Percentiles rank a stretch among this genome's conserved stretches.
phyloP scores from a whole-genome alignment of 2,888 invertebrate species.

The Itoplectis maculator region DNA sequence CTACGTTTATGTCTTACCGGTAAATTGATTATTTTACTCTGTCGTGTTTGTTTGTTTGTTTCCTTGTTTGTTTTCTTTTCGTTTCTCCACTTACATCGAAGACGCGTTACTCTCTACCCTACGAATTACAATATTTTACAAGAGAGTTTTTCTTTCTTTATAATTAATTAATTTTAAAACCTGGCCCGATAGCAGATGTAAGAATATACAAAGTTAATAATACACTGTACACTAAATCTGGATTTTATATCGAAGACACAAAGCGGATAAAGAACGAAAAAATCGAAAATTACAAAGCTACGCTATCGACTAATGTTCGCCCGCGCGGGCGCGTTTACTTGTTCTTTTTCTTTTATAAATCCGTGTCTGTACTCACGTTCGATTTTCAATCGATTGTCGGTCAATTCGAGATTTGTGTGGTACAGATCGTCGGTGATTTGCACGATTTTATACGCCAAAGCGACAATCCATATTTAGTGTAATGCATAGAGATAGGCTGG shows the following conservation, averaged over 20 bases:
- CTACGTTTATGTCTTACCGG: conserved; percentile 67
- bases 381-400: conserved; percentile 44
- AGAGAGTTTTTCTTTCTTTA: conserved; percentile 72
- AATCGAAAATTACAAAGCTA: conserved; percentile 53
- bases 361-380: conserved; percentile 24
- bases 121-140: conserved; percentile 81
- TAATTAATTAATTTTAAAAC: conserved; percentile 64
- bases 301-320: conserved; percentile 51
- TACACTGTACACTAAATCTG: conserved; percentile 79
- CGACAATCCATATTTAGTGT: conserved; percentile 74
- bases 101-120: conserved; percentile 76
- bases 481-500: conserved; percentile 78
- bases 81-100: conserved; percentile 78
- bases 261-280: conserved; percentile 45
- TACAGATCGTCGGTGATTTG: not conserved
- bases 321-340: conserved; percentile 9
- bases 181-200: conserved; percentile 74
- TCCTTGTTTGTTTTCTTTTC: conserved; percentile 67
- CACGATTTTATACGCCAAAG: conserved; percentile 29
- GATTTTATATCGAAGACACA: conserved; percentile 65
- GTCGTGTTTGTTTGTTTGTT: conserved; percentile 31
- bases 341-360: conserved; percentile 6
- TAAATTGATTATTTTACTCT: conserved; percentile 43
- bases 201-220: conserved; percentile 75
- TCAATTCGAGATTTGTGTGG: conserved; percentile 28